Base-by-base conservation (phyloP, 35 echinoderm and acorn worm genomes). In the Eucidaris tribuloides region DNA sequence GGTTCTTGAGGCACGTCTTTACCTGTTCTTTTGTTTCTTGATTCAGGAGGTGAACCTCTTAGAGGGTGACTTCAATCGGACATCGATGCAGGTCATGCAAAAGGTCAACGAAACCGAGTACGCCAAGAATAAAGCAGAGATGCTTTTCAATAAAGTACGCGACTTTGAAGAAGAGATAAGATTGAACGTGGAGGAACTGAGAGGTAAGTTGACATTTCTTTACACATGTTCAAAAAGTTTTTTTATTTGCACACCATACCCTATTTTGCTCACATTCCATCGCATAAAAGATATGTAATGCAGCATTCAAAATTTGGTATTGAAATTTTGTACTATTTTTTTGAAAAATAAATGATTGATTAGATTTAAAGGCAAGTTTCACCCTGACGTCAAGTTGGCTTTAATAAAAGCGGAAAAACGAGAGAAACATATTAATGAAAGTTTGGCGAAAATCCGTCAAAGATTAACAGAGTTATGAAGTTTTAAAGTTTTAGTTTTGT, bases 101-200 rank as follows among this genome's bases (percentile, higher is more conserved):
- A 91, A 83, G 59, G 78, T 81, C 23, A 27, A 29, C 7, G 93
- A 91, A 62, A 77, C 82, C 1, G 17, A 58, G 3, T 58, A 24
- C 4, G 93, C 93, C 20, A 27, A 72, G 29, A 45, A 41, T 9
- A 88, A 71, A 41, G 85, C 84, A 41, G 84, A 81, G 22, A 74
- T 17, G 24, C 93, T 96, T 5, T 71, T 62, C 33, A 52, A 88
- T 28, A 60, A 92, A 48, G 93, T 85, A 20, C 46, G 42, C 1
- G 80, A 17, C 0, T 91, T 96, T 58, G 83, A 96, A 37, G 80
- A 92, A 41, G 65, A 84, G 34, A 85, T 85, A 19, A 82, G 37
- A 19, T 35, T 23, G 17, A 71, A 96, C n/a, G 57, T 87, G 25
- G 64, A 92, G 2, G 81, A 96, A 30, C 79, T 96, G 11, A 19